phyloP scores from a whole-genome alignment of 2,113 vertebrate genomes.

The Strigops habroptila region DNA sequence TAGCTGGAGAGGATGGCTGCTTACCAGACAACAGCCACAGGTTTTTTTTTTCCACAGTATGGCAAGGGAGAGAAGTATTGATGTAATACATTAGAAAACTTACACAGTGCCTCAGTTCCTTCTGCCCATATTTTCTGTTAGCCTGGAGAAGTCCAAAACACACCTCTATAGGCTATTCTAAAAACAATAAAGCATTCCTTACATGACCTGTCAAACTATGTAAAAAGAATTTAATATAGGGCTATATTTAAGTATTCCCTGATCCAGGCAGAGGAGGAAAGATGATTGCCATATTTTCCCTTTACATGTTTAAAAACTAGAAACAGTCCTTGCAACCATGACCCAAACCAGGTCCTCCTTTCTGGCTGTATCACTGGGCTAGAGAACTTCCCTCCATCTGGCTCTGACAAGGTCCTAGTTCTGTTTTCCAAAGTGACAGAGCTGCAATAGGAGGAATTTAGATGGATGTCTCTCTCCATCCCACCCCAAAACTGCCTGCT shows the following conservation, averaged over 20 bases:
- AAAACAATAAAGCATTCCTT: background rate
- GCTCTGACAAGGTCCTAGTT: background rate
- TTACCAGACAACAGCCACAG: background rate
- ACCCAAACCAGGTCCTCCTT: background rate
- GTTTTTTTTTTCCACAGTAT: background rate
- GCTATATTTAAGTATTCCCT: background rate
- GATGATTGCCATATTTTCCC: background rate
- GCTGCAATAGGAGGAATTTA: background rate
- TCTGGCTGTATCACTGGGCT: background rate
- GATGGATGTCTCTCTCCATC: background rate
- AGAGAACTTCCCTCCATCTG: background rate
- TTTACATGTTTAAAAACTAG: background rate
- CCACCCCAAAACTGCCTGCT: background rate
- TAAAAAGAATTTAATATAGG: background rate
- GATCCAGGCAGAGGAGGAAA: background rate
- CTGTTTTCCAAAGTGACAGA: background rate
- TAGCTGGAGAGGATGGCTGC: background rate
- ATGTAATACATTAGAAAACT: background rate
- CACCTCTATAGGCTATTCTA: fast-evolving
- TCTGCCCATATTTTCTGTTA: background rate
- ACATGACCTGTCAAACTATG: fast-evolving
- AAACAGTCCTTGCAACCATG: background rate
- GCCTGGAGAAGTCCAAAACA: background rate
- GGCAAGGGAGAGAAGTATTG: background rate
- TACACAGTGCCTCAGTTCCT: fast-evolving